These are phyloP conservation scores for Tinamus major DNA, from an alignment of 2,797 vertebrate genomes.

Conservation along the genomic window DNA sequence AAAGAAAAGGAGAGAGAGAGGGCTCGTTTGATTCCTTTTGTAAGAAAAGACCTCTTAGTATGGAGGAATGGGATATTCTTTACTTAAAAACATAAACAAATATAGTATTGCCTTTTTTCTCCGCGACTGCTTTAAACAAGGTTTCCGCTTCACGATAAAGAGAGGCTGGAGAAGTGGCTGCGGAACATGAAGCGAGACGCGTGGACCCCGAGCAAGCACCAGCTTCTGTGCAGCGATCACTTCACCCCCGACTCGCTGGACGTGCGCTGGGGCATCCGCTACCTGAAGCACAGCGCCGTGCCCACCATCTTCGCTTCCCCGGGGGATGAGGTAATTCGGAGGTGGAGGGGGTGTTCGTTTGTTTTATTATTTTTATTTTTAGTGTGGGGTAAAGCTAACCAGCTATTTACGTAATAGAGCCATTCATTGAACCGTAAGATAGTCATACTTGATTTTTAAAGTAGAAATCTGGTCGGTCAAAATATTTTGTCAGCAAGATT, in stretches of 20 bases:
- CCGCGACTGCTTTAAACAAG: slow-evolving; percentile 63
- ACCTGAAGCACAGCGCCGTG: slow-evolving; percentile 87
- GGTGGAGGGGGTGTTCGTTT: too few relatives aligned
- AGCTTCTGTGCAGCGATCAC: slow-evolving; percentile 90
- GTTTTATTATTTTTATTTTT: background rate
- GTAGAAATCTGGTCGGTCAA: background rate
- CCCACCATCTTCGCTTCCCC: slow-evolving; percentile 85
- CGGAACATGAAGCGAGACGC: slow-evolving; percentile 87
- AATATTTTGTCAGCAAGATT: background rate
- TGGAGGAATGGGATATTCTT: background rate
- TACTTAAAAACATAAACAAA: background rate
- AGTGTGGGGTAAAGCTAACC: background rate
- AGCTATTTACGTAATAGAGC: background rate
- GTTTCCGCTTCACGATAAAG: slow-evolving; percentile 88
- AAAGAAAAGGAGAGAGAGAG: background rate
- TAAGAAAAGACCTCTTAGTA: background rate
- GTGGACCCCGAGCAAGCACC: slow-evolving; percentile 89
- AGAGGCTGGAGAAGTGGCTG: slow-evolving; percentile 88
- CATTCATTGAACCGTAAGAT: background rate
- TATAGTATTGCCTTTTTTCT: background rate
- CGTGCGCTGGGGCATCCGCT: slow-evolving; percentile 90
- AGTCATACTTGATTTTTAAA: background rate
- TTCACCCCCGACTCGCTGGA: slow-evolving; percentile 90
- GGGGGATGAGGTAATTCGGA: slow-evolving; percentile 77
- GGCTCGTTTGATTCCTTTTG: background rate